Percentiles rank a stretch among this genome's conserved stretches.
Evolutionary conservation across 2,797 vertebrate genomes (phyloP).

Genomic region (Chelon labrosus): DNA sequence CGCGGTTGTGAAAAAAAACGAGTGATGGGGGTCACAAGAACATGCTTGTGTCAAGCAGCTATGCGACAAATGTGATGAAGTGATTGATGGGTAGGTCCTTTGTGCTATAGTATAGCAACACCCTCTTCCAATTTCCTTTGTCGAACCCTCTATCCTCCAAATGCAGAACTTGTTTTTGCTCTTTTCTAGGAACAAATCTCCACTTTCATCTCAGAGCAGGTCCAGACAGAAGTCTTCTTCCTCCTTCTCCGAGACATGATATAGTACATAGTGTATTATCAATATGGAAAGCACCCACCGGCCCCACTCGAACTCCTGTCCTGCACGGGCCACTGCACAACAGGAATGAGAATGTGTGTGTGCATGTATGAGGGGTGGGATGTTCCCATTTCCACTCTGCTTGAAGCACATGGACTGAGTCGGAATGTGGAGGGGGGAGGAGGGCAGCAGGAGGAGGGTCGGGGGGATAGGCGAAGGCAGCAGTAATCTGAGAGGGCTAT

Average conservation of each 20-base stretch:
- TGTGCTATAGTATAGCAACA: slow-evolving; percentile 38
- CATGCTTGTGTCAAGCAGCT: slow-evolving; percentile 61
- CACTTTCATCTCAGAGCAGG: slow-evolving; percentile 32
- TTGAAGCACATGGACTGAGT: slow-evolving; percentile 80
- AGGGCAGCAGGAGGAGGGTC: slow-evolving; percentile 17
- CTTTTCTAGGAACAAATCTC: slow-evolving; percentile 21
- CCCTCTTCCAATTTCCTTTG: slow-evolving; percentile 24
- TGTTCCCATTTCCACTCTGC: slow-evolving; percentile 78
- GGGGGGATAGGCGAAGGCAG: slow-evolving; percentile 40
- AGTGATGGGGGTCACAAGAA: slow-evolving; percentile 53
- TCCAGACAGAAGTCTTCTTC: slow-evolving; percentile 19
- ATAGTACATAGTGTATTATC: slow-evolving; percentile 21
- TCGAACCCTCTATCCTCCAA: slow-evolving; percentile 34
- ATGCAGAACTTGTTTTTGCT: slow-evolving; percentile 9
- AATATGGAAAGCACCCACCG: slow-evolving; percentile 34
- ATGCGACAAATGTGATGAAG: slow-evolving; percentile 69
- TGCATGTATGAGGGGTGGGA: slow-evolving; percentile 60
- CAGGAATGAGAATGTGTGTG: slow-evolving; percentile 74
- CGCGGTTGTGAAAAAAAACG: slow-evolving; percentile 17
- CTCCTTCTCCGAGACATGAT: slow-evolving; percentile 3
- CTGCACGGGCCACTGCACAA: slow-evolving; percentile 65
- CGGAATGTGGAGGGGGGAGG: slow-evolving; percentile 57
- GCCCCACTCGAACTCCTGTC: slow-evolving; percentile 31
- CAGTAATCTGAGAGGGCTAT: slow-evolving; percentile 75
- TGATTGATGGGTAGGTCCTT: slow-evolving; percentile 69